phyloP scores from a whole-genome alignment of 2,888 invertebrate species.

The Rhabditophanes sp. region DNA sequence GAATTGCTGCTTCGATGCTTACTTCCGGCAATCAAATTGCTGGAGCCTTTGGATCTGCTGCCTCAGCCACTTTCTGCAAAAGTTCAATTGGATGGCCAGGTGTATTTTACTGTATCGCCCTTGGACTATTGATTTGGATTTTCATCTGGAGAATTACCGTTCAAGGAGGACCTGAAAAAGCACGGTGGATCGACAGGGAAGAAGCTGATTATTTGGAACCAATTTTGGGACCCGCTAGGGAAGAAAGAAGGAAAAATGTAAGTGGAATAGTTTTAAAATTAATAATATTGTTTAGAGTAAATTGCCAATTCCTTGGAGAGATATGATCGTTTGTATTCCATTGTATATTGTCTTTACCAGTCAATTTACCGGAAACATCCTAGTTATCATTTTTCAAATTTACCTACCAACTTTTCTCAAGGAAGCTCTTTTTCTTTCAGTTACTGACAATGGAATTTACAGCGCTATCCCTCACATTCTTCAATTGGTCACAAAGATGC shows the following conservation, averaged over 20 bases:
- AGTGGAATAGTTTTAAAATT: slow-evolving; percentile 1
- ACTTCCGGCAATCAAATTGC: slow-evolving; percentile 25
- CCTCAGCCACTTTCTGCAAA: slow-evolving; percentile 23
- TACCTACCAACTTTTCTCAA: slow-evolving; percentile 30
- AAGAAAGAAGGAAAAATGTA: slow-evolving; percentile 1
- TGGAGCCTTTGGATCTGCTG: slow-evolving; percentile 21
- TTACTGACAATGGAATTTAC: slow-evolving; percentile 23
- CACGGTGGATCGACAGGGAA: no score
- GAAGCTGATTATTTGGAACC: no score
- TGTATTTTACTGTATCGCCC: slow-evolving; percentile 17
- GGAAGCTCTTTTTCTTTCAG: slow-evolving; percentile 19
- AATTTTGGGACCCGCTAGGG: no score
- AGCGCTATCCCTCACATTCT: slow-evolving; percentile 19
- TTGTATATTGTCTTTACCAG: slow-evolving; percentile 12
- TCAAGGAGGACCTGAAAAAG: no score
- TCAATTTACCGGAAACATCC: slow-evolving; percentile 17
- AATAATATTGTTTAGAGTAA: slow-evolving; percentile 1
- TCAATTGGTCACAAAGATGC: slow-evolving; percentile 20
- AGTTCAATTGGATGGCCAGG: slow-evolving; percentile 23
- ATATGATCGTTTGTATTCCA: slow-evolving; percentile 9
- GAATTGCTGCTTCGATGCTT: slow-evolving; percentile 23
- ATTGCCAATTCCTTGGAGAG: slow-evolving; percentile 10
- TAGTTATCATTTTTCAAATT: slow-evolving; percentile 20
- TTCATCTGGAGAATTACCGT: slow-evolving; percentile 6
- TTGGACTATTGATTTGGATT: background rate